Evolutionary conservation across 2,113 vertebrate species (phyloP).

Genomic region (Lepisosteus osseus): DNA sequence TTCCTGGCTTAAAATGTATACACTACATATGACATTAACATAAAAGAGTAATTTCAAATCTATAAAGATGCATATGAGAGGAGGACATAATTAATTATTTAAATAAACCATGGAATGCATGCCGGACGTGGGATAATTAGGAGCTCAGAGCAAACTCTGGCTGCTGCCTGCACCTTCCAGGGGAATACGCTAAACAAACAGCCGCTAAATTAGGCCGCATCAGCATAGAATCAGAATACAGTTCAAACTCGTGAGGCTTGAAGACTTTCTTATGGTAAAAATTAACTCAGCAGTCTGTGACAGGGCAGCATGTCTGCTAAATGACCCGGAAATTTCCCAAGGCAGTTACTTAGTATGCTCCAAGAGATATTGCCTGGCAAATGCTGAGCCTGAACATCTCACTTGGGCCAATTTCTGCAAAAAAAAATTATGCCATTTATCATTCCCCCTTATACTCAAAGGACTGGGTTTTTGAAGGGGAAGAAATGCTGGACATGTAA

Average conservation of each 20-base stretch:
- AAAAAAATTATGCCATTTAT: slow-evolving; percentile 24
- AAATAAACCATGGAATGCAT: not conserved
- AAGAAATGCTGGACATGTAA: not conserved
- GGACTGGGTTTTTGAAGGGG: not conserved
- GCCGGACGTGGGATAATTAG: slow-evolving; percentile 19
- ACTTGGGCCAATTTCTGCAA: slow-evolving; percentile 22
- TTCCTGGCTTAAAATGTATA: not conserved
- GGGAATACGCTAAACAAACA: slow-evolving; percentile 42
- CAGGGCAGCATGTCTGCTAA: slow-evolving; percentile 44
- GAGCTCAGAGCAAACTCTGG: slow-evolving; percentile 37
- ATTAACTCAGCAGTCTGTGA: slow-evolving; percentile 44
- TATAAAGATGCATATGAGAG: not conserved
- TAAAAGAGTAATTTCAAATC: slow-evolving; percentile 4
- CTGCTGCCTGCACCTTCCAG: slow-evolving; percentile 35
- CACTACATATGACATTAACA: not conserved
- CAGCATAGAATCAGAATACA: slow-evolving; percentile 27
- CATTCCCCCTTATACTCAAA: slow-evolving; percentile 19
- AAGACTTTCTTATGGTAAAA: slow-evolving; percentile 52
- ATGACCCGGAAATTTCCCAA: slow-evolving; percentile 41
- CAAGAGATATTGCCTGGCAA: slow-evolving; percentile 35
- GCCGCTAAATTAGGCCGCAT: slow-evolving; percentile 37
- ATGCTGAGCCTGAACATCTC: slow-evolving; percentile 24
- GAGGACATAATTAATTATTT: slow-evolving; percentile 8
- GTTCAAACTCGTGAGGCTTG: slow-evolving; percentile 35
- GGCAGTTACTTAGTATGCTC: slow-evolving; percentile 38